Conservation (phyloP, 1,140 invertebrate species). For the Sitobion miscanthi region DNA sequence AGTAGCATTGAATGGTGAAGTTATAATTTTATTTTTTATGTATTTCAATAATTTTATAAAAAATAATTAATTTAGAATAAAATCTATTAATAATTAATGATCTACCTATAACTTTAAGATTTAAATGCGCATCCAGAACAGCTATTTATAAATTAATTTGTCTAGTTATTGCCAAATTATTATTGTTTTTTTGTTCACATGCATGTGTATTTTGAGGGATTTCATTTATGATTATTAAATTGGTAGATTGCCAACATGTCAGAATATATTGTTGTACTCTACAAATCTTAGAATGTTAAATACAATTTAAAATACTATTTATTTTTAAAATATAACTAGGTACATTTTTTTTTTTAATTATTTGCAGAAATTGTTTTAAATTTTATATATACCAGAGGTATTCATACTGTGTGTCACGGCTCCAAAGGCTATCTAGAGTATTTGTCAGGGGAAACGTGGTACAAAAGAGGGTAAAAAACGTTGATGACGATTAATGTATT, state of each 20-base stretch:
- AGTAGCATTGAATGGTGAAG: not conserved
- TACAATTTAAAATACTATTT: not conserved
- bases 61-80: not conserved
- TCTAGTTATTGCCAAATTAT: slow-evolving; percentile 33
- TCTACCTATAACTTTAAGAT: not conserved
- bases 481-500: too few species aligned
- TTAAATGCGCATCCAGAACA: not conserved
- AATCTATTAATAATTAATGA: not conserved
- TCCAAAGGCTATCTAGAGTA: too few species aligned
- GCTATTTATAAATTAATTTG: slow-evolving; percentile 27
- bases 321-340: not conserved
- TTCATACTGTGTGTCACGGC: too few species aligned
- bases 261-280: not conserved
- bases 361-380: not conserved
- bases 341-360: not conserved
- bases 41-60: not conserved
- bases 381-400: not conserved
- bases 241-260: slow-evolving; percentile 25
- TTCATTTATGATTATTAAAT: not conserved
- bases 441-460: too few species aligned
- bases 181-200: slow-evolving; percentile 31
- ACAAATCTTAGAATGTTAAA: not conserved
- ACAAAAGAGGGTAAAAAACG: too few species aligned
- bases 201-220: not conserved
- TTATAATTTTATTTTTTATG: not conserved